Evolutionary conservation across 35 echinoderm and acorn worm genomes (phyloP).

Genomic region (Nesometra sesokonis): DNA sequence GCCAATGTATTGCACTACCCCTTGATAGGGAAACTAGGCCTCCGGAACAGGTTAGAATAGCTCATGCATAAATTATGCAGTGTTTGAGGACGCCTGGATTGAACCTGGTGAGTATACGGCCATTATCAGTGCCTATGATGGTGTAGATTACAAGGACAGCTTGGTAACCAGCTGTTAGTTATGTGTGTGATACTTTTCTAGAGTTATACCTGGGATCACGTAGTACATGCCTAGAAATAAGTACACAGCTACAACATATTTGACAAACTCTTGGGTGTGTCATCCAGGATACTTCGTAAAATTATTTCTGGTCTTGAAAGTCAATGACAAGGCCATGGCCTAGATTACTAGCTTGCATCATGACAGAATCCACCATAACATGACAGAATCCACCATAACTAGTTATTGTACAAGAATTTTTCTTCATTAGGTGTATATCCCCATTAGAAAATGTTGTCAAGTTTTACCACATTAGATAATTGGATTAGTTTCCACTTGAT

Average conservation of each 20-base stretch:
- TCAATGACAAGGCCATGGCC: too few species aligned
- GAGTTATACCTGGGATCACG: background rate
- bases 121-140: background rate
- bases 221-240: background rate
- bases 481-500: too few species aligned
- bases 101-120: background rate
- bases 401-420: too few species aligned
- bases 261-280: background rate
- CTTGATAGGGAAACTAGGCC: background rate
- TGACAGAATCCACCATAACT: too few species aligned
- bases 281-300: background rate
- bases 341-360: too few species aligned
- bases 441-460: too few species aligned
- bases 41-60: background rate
- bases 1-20: background rate
- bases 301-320: too few species aligned
- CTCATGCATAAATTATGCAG: background rate
- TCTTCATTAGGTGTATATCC: too few species aligned
- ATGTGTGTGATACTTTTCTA: background rate
- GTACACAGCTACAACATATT: too few species aligned
- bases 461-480: too few species aligned
- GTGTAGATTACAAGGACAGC: background rate
- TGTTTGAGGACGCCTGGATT: background rate
- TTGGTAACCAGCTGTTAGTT: background rate
- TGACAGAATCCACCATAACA: too few species aligned